A percentile compares a stretch with the other conserved stretches of the same genome.
These are phyloP conservation scores for Pelodiscus sinensis DNA, from an alignment of 2,113 vertebrate species.

Conservation along the genomic window DNA sequence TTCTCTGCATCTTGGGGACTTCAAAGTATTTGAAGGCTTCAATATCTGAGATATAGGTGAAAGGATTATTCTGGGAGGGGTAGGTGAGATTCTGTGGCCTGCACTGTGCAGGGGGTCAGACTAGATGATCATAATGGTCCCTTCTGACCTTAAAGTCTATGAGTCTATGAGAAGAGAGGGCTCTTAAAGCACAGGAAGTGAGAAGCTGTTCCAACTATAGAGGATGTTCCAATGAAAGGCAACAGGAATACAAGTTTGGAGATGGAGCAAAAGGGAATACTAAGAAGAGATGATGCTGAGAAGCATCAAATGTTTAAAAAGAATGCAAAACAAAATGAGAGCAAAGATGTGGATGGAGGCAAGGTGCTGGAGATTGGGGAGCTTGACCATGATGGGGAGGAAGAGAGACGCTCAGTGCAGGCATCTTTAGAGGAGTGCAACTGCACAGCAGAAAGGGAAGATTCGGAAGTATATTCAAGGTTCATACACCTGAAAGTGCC, in stretches of 20 bases:
- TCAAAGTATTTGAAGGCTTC: too few species aligned
- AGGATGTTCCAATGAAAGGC: neutral
- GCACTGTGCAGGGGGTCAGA: too few species aligned
- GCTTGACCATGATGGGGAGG: neutral
- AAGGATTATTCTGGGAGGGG: too few species aligned
- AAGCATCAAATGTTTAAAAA: neutral
- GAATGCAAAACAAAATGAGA: too few species aligned
- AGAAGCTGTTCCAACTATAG: neutral
- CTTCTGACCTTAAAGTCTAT: too few species aligned
- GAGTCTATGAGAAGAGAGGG: too few species aligned
- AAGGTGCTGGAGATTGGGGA: neutral
- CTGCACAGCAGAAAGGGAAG: neutral
- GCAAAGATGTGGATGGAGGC: too few species aligned
- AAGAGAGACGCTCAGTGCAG: neutral
- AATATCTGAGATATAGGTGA: too few species aligned
- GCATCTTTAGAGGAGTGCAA: neutral
- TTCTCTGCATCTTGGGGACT: too few species aligned
- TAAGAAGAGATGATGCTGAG: neutral
- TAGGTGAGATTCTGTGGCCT: too few species aligned
- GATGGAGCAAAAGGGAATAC: neutral
- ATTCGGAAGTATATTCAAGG: neutral
- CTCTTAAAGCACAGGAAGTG: too few species aligned
- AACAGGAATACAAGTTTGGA: neutral
- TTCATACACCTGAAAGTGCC: neutral
- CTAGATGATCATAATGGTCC: too few species aligned